A percentile compares a stretch with the other conserved stretches of the same genome.
Conservation (phyloP, 2,113 vertebrate genomes). For the Ivindomyrus marchei region DNA sequence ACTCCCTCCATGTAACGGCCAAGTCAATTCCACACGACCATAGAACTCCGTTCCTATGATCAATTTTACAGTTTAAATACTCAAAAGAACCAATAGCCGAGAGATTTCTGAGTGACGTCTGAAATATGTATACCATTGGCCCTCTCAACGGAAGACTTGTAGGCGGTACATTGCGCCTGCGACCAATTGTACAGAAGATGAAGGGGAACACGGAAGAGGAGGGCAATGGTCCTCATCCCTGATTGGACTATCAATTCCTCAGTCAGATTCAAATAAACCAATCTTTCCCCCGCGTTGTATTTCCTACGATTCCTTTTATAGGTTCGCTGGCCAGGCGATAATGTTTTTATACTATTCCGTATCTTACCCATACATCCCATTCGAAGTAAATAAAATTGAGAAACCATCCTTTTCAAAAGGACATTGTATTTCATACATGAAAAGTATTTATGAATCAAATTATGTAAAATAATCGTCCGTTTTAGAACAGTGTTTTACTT, state of each 20-base stretch:
- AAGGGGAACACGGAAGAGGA: not conserved
- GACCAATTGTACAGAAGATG: not conserved
- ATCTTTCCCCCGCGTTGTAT: not conserved
- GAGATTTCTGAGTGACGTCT: not conserved
- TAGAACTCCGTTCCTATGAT: slow-evolving; percentile 5
- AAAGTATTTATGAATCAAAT: not conserved
- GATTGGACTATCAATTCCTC: not conserved
- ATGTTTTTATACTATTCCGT: not conserved
- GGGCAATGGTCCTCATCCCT: not conserved
- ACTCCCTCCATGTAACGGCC: not conserved
- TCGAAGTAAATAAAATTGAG: not conserved
- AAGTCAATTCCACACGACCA: not conserved
- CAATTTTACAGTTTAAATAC: slow-evolving; percentile 17
- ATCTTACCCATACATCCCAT: not conserved
- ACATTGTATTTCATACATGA: not conserved
- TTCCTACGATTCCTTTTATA: not conserved
- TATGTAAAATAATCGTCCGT: not conserved
- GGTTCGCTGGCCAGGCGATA: not conserved
- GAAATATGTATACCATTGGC: not conserved
- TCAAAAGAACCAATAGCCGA: not conserved
- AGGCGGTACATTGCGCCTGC: not conserved
- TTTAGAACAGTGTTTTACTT: not conserved
- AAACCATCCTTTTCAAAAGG: not conserved
- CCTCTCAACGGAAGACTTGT: not conserved
- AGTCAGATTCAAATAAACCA: slow-evolving; percentile 11